Evolutionary conservation across 2,113 vertebrate species (phyloP), one percentile per base, ranked within the genome.

Genomic region (Otolemur garnettii): DNA sequence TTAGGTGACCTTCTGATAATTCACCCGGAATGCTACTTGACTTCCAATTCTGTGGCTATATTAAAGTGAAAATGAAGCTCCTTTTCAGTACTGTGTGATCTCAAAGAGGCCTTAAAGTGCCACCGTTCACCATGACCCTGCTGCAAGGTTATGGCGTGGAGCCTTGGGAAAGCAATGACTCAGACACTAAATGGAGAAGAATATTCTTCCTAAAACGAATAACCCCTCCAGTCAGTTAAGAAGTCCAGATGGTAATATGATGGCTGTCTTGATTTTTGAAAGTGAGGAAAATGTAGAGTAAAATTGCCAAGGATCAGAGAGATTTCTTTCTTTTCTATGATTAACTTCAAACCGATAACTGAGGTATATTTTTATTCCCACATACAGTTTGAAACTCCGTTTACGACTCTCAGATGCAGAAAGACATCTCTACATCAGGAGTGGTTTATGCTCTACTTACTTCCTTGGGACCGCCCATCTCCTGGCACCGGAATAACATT

Each of bases 391-490:
- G 53, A 79, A 33, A 22, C n/a, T 71, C 64, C 30, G 33, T 68
- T 90, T 80, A 81, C 62, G 79, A 93, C 33, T 87, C 89, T 92
- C 84, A n/a, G 87, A 71, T 62, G 59, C 53, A 66, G 91, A 96
- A 86, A 91, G 94, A 77, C 26, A 7, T 60, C 42, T 24, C 33
- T 22, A 38, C 91, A 86, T 97, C 59, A 83, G 92, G 64, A 94
- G 79, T 17, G 5, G 53, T 91, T 97, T 96, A 93, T n/a, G 96
- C 94, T 97, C 97, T 96, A 91, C 86, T 97, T 97, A 93, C 10
- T 80, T 80, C 60, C 59, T 62, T 62, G 94, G 94, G 89, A 38
- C 35, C 78, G 71, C 77, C 87, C 69, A 60, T 79, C 87, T 93
- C 35, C 91, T 94, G 59, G 91, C 89, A 75, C 74, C 88, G 77